Conservation (phyloP, 2,888 invertebrate species). For the Leptinotarsa peninsularis region DNA sequence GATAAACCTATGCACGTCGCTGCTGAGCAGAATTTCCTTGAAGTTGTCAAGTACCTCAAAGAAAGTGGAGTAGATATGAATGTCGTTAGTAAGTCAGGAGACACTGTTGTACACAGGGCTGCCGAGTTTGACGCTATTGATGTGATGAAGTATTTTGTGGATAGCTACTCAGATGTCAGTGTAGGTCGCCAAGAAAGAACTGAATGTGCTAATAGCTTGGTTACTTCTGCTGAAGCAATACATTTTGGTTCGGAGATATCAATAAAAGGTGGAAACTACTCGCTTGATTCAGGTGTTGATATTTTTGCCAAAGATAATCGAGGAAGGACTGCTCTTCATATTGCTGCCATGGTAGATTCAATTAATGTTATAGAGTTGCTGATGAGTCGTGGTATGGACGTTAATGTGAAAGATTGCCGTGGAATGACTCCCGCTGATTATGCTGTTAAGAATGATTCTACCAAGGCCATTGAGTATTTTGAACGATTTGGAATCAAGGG, state of each 20-base stretch:
- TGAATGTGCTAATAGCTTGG: no score
- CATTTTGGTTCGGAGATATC: no score
- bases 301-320: no score
- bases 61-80: not conserved
- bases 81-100: not conserved
- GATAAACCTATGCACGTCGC: constrained; percentile 16
- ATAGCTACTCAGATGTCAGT: not conserved
- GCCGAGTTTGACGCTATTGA: not conserved
- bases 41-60: constrained; percentile 12
- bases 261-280: no score
- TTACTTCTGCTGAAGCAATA: no score
- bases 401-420: not conserved
- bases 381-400: not conserved
- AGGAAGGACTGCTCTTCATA: not conserved
- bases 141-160: constrained; percentile 8
- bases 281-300: not conserved
- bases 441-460: not conserved
- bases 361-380: constrained; percentile 9
- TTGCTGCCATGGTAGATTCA: constrained; percentile 6
- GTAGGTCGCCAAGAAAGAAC: not conserved
- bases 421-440: not conserved
- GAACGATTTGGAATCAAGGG: no score
- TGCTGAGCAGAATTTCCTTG: constrained; percentile 9
- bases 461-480: not conserved
- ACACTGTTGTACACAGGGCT: constrained; percentile 10